Conservation (phyloP, 2,888 invertebrate species). For the Metallyticus violacea region DNA sequence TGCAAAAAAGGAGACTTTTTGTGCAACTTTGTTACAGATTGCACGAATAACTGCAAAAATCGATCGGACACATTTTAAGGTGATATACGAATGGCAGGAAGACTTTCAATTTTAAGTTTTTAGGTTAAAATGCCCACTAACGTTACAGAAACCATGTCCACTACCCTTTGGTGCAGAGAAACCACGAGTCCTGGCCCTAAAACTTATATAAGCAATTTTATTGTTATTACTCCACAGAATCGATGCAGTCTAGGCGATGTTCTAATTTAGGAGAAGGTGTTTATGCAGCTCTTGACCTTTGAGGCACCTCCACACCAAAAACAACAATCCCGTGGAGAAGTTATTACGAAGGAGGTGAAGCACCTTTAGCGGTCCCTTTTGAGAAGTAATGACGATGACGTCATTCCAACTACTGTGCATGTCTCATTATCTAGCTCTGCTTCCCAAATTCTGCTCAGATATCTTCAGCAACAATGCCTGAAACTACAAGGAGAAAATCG, state of each 20-base stretch:
- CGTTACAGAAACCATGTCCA: no score
- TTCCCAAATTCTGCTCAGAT: background rate
- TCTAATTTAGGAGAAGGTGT: background rate
- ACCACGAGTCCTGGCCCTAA: no score
- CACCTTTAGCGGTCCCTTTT: background rate
- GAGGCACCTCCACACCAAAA: background rate
- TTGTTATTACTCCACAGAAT: background rate
- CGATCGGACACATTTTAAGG: no score
- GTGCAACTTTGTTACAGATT: no score
- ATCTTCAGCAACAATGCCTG: background rate
- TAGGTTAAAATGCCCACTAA: no score
- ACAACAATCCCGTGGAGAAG: background rate
- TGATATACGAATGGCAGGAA: no score
- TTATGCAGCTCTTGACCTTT: background rate
- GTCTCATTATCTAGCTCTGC: background rate
- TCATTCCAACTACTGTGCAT: background rate
- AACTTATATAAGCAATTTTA: no score
- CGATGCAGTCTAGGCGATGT: background rate
- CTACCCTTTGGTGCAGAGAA: no score
- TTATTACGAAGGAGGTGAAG: background rate
- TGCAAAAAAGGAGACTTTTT: no score
- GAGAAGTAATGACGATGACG: background rate
- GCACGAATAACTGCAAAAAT: no score
- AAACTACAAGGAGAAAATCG: background rate
- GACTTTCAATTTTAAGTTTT: no score